Evolutionary conservation across 2,113 vertebrate species (phyloP).

Genomic region (Isichthys henryi): DNA sequence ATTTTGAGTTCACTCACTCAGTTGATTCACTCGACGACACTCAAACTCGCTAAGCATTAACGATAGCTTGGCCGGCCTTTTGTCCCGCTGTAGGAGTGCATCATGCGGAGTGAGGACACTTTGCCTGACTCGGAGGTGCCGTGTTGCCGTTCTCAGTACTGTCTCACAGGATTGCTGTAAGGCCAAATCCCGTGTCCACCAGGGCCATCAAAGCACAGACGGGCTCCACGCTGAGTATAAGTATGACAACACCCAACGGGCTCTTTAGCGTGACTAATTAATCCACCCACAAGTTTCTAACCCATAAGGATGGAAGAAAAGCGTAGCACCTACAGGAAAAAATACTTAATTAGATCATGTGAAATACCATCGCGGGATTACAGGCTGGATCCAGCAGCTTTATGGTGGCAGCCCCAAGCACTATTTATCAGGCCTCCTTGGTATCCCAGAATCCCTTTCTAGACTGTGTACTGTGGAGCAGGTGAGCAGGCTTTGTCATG

Average conservation of each 20-base stretch:
- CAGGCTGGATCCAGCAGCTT: not conserved
- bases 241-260: not conserved
- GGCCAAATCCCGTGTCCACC: not conserved
- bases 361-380: not conserved
- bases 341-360: conserved; percentile 11
- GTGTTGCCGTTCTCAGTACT: not conserved
- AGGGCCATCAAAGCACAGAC: not conserved
- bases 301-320: conserved; percentile 1
- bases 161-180: not conserved
- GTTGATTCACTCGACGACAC: not conserved
- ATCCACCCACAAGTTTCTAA: conserved; percentile 6
- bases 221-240: not conserved
- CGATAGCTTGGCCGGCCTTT: not conserved
- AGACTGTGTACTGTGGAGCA: not conserved
- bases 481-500: not conserved
- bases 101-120: not conserved
- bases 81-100: not conserved
- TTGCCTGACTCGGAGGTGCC: not conserved
- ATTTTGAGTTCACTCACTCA: not conserved
- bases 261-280: conserved; percentile 15
- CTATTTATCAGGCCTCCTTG: not conserved
- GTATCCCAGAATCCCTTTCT: not conserved
- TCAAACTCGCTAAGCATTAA: not conserved
- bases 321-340: not conserved
- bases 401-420: not conserved